Evolutionary conservation across 2,113 vertebrate species (phyloP).

Genomic region (Tympanuchus pallidicinctus): DNA sequence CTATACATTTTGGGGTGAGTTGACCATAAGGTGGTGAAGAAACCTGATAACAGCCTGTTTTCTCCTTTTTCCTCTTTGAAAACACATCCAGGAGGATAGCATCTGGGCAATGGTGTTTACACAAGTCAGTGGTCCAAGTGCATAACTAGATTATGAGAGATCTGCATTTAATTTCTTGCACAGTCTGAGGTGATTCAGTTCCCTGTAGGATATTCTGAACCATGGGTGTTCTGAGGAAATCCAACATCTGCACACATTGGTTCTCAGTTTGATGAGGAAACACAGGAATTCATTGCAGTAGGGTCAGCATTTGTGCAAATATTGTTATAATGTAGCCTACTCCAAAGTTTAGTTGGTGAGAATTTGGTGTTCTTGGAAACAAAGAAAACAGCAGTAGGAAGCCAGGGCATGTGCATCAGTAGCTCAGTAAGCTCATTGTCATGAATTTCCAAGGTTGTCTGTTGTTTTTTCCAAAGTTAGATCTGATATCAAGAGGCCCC

Average conservation of each 20-base stretch:
- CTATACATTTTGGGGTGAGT: not conserved
- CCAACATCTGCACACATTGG: not conserved
- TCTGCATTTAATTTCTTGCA: not conserved
- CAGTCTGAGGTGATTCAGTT: not conserved
- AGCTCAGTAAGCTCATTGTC: not conserved
- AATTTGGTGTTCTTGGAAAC: not conserved
- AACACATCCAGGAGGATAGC: not conserved
- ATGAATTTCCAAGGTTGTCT: not conserved
- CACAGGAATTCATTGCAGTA: not conserved
- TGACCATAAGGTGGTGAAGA: not conserved
- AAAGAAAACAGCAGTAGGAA: not conserved
- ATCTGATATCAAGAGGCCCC: not conserved
- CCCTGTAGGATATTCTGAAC: not conserved
- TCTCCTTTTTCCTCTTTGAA: not conserved
- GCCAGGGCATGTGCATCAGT: fast-evolving
- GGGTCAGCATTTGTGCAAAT: not conserved
- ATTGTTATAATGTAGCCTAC: not conserved
- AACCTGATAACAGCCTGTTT: not conserved
- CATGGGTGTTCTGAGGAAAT: not conserved
- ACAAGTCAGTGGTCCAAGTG: not conserved
- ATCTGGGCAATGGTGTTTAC: not conserved
- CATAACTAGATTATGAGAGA: not conserved
- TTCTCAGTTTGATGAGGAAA: not conserved
- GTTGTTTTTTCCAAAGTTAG: not conserved
- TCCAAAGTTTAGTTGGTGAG: not conserved